phyloP scores from a whole-genome alignment of 2,113 vertebrate species.

The Neofelis nebulosa region DNA sequence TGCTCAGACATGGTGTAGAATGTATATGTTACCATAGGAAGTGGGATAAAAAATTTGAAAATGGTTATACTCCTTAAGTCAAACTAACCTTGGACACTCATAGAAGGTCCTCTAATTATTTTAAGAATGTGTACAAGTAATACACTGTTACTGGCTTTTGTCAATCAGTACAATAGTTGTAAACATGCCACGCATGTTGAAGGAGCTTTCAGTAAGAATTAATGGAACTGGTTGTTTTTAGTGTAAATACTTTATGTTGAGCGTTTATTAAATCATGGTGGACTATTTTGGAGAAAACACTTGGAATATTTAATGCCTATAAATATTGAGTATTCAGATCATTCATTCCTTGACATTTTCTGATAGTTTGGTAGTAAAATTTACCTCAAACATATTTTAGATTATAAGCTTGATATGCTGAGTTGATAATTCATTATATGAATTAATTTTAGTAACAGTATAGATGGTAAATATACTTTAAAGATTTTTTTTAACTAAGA shows the following conservation, averaged over 20 bases:
- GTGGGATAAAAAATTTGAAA: constrained; percentile 15
- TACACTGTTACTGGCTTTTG: not conserved
- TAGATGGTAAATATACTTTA: constrained; percentile 3
- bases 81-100: not conserved
- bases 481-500: constrained; percentile 31
- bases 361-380: constrained; percentile 6
- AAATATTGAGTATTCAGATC: not conserved
- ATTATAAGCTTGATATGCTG: not conserved
- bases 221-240: not conserved
- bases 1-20: not conserved
- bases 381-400: constrained; percentile 11
- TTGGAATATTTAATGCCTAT: not conserved
- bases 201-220: not conserved
- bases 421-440: not conserved
- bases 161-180: not conserved
- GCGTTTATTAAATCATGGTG: not conserved
- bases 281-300: not conserved
- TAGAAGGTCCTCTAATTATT: not conserved
- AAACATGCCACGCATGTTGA: not conserved
- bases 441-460: constrained; percentile 1
- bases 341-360: not conserved
- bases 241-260: not conserved
- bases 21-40: not conserved
- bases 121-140: not conserved
- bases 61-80: not conserved